Percentiles rank a stretch among this genome's conserved stretches.
Conservation (phyloP, 2,888 invertebrate species). For the Clepsis dumicolana region DNA sequence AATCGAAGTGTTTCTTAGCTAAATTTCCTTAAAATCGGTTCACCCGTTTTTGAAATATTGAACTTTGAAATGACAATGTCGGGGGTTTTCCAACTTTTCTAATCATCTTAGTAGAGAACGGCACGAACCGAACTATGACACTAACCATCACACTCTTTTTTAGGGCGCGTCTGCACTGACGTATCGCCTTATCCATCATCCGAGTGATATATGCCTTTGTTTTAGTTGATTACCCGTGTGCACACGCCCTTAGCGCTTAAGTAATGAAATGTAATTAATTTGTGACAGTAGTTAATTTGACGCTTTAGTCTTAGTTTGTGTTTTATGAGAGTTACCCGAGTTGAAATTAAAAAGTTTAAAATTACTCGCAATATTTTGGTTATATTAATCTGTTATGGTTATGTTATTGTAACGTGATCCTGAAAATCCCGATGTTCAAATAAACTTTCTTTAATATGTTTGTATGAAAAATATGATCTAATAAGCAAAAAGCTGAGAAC, state of each 20-base stretch:
- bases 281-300: conserved; percentile 11
- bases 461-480: neutral
- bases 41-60: too few species aligned
- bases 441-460: too few species aligned
- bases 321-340: conserved; percentile 27
- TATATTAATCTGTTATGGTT: too few species aligned
- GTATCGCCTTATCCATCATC: conserved; percentile 76
- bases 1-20: too few species aligned
- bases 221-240: conserved; percentile 72
- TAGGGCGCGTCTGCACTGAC: conserved; percentile 72
- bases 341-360: too few species aligned
- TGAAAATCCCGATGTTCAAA: too few species aligned
- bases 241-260: conserved; percentile 59
- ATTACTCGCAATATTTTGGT: too few species aligned
- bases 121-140: conserved; percentile 41
- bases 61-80: too few species aligned
- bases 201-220: conserved; percentile 60
- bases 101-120: conserved; percentile 9
- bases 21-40: too few species aligned
- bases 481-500: neutral
- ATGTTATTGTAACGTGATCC: too few species aligned
- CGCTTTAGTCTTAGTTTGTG: conserved; percentile 23
- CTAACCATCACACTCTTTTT: conserved; percentile 57
- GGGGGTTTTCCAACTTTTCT: too few species aligned
- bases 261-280: conserved; percentile 41